Evolutionary conservation across 2,888 invertebrate species (phyloP), one percentile per base, ranked within the genome.

Genomic region (Caenorhabditis sp.): DNA sequence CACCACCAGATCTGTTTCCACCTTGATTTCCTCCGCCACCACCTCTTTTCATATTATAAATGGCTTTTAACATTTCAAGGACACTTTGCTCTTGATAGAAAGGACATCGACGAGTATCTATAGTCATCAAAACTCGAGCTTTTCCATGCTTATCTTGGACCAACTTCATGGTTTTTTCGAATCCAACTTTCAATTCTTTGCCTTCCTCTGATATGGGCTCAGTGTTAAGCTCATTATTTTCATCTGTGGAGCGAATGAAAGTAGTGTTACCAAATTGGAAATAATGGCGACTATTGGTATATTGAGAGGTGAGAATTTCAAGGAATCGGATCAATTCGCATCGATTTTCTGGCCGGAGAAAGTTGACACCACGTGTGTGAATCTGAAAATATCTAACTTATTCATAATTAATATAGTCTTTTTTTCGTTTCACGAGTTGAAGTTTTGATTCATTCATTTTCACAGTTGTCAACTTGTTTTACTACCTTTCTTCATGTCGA

Each of bases 181-280:
- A 72, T n/a, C 72, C 72, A 0, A 64, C 8, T 23, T 64, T 63
- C 8, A 72, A 61, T 23, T 72, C 72, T 36, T 58, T 58, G 25
- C 56, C 56, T 20, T 31, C 31, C 2, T 2, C 1, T 36, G 2
- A 31, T 3, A 20, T 58, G 57, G 14, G 21, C 20, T 56, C 26
- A 1, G 23, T 10, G 4, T 31, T 10, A 10, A 31, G 2, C 36
- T 10, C 31, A 10, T 31, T 31, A 7, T 7, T 7, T 14, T 43
- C 17, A 43, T 43, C 43, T 3, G 8, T 43, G 3, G 10, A 12
- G 5, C 43, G 5, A 14, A 10, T 43, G 17, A 43, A 43, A 2
- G 43, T 43, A 3, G 43, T 10, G 14, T 43, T 43, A 10, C 43
- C 43, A 14, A 43, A 43, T 12, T 43, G 7, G 17, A 43, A 43